Evolutionary conservation across 37 sponge, comb jelly and placozoan genomes (phyloP).

Genomic region (Hormiphora californensis): DNA sequence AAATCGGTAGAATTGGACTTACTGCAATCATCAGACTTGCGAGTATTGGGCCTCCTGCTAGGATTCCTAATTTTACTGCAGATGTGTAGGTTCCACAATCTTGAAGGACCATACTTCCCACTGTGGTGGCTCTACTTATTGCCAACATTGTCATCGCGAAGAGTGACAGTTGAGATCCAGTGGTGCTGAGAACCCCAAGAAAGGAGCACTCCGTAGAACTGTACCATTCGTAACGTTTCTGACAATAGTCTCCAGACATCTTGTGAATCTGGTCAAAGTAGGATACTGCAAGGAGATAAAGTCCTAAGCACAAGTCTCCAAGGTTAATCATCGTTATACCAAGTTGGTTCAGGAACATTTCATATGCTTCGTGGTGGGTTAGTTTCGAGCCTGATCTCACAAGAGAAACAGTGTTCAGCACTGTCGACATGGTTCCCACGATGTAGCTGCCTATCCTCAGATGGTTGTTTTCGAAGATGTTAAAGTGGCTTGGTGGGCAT

Average conservation of each 20-base stretch:
- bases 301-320: neutral
- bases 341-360: no score
- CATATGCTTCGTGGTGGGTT: no score
- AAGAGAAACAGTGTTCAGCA: no score
- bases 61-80: neutral
- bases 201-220: neutral
- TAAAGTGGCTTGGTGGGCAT: no score
- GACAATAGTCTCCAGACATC: neutral
- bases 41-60: neutral
- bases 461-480: no score
- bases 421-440: no score
- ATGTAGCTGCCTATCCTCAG: no score
- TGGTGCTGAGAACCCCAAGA: neutral
- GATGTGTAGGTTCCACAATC: neutral
- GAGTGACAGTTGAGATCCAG: neutral
- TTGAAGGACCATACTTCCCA: neutral
- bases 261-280: neutral
- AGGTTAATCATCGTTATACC: neutral
- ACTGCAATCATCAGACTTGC: neutral
- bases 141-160: conserved; percentile 1
- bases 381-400: no score
- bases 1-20: neutral
- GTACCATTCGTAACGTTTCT: neutral
- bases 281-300: neutral
- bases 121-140: neutral